These are phyloP conservation scores for Halesus radiatus DNA, from an alignment of 1,140 invertebrate species.

Conservation along the genomic window DNA sequence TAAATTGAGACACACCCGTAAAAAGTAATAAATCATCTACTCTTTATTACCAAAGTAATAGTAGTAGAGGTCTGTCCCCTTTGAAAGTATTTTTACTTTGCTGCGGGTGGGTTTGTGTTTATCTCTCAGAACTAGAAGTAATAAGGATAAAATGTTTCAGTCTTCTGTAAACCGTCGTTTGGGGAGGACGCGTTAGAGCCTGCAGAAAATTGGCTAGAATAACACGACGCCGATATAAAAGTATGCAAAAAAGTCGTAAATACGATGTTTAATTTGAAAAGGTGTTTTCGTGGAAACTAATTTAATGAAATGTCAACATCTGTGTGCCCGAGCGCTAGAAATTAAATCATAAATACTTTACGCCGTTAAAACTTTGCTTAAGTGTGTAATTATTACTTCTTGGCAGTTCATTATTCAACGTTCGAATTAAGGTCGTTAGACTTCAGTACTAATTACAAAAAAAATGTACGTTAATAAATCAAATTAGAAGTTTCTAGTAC, in stretches of 20 bases:
- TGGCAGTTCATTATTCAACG: too few species aligned
- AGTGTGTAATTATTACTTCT: too few species aligned
- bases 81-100: neutral
- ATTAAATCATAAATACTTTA: too few species aligned
- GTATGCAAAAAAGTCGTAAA: neutral
- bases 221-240: constrained; percentile 7
- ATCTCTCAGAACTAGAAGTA: constrained; percentile 8
- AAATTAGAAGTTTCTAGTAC: too few species aligned
- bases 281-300: neutral
- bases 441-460: too few species aligned
- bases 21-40: neutral
- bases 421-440: too few species aligned
- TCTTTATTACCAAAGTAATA: neutral
- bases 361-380: too few species aligned
- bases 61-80: neutral
- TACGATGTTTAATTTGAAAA: constrained; percentile 5
- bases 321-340: neutral
- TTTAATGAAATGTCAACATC: neutral
- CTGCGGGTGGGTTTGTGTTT: neutral
- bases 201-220: neutral
- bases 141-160: constrained; percentile 34
- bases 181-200: neutral
- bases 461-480: too few species aligned
- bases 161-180: constrained; percentile 5
- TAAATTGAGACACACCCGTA: neutral